Evolutionary conservation across 2,113 vertebrate species (phyloP).

Genomic region (Himantopus leucocephalus): DNA sequence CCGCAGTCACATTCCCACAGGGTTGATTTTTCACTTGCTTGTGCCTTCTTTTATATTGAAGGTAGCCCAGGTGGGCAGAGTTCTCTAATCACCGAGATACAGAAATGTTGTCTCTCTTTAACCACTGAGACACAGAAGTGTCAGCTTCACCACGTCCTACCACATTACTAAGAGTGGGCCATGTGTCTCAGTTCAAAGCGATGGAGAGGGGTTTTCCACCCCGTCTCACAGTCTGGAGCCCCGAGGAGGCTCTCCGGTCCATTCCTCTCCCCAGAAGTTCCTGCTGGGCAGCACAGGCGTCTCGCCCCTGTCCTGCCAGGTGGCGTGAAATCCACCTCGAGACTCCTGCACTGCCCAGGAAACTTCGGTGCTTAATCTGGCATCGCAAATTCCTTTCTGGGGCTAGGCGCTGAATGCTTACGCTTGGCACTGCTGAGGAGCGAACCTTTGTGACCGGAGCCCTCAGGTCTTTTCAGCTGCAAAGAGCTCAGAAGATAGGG

Average conservation of each 20-base stretch:
- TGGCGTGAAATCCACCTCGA: neutral
- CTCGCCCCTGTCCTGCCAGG: neutral
- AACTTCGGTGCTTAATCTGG: slow-evolving; percentile 33
- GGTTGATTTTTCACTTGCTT: neutral
- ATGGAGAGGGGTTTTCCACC: neutral
- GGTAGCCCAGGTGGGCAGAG: neutral
- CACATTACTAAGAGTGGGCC: neutral
- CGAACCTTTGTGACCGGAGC: neutral
- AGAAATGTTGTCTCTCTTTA: neutral
- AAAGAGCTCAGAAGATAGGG: neutral
- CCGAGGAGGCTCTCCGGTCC: neutral
- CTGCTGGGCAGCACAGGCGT: neutral
- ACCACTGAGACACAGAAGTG: neutral
- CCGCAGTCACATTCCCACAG: neutral
- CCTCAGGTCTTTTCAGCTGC: neutral
- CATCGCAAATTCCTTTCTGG: slow-evolving; percentile 58
- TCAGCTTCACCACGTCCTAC: neutral
- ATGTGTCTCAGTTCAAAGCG: neutral
- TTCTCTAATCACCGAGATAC: neutral
- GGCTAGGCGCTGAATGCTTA: slow-evolving; percentile 14
- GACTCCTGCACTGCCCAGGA: neutral
- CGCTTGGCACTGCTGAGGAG: neutral
- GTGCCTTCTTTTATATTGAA: neutral
- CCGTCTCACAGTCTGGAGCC: neutral
- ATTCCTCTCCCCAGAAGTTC: neutral